Evolutionary conservation across 2,113 vertebrate species (phyloP).

Genomic region (Chlamydotis undulata): DNA sequence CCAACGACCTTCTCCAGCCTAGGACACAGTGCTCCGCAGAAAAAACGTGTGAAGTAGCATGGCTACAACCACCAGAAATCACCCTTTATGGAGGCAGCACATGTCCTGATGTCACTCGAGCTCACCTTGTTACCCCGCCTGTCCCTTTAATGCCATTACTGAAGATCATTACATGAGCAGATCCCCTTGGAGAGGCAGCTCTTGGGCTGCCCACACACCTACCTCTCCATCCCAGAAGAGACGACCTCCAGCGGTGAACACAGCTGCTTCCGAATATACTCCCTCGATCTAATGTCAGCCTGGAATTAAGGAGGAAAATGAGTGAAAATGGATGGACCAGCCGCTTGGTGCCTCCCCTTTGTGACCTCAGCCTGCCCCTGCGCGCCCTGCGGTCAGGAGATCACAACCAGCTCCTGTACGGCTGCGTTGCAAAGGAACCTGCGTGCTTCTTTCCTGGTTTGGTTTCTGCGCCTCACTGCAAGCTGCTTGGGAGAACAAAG

Average conservation of each 20-base stretch:
- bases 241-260: background rate
- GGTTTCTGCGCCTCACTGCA: background rate
- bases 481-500: background rate
- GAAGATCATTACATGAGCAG: constrained; percentile 32
- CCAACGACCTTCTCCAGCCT: background rate
- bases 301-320: constrained; percentile 35
- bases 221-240: constrained; percentile 8
- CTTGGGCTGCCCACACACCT: constrained; percentile 37
- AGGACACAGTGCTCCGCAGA: fast-evolving
- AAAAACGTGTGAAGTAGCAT: background rate
- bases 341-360: background rate
- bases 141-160: constrained; percentile 67
- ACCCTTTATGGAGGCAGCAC: background rate
- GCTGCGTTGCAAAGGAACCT: background rate
- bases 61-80: background rate
- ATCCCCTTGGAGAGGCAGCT: background rate
- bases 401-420: background rate
- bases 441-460: background rate
- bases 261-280: constrained; percentile 80
- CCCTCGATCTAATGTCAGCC: constrained; percentile 89
- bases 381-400: background rate
- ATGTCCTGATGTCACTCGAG: background rate
- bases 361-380: fast-evolving
- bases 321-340: background rate
- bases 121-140: constrained; percentile 47